Evolutionary conservation across 2,888 invertebrate species (phyloP), one percentile per base, ranked within the genome.

Genomic region (Torymus auratus): DNA sequence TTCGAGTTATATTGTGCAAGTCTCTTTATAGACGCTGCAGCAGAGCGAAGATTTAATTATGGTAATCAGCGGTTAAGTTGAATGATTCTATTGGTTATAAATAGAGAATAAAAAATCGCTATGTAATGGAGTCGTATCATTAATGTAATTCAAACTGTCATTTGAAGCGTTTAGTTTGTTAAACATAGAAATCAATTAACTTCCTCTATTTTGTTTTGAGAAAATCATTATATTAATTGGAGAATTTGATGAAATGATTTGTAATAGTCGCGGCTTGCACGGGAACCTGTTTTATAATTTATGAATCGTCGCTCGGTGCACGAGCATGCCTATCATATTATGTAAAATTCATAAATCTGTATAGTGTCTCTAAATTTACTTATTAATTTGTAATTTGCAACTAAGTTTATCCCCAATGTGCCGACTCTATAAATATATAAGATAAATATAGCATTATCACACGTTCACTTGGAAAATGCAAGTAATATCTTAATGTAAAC

Each of bases 21-120:
- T 12, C 14, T 41, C 7, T 7, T 28, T 7, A 41, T 7, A 7
- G 0, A 41, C 41, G 41, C 2, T n/a, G 14, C 14, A 5, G 67
- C 58, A 11, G 17, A 70, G 15, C 68, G 62, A 64, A 56, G 41
- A 60, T 80, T 75, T 80, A 80, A 80, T 75, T 80, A 80, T 80
- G 70, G 61, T 71, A 67, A 75, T 80, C 74, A 67, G 61, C 41
- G 15, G n/a, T 14, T 11, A 61, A 55, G 4, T 55, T 2, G 62
- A 71, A 67, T 65, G 64, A 75, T 55, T 65, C 58, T 60, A 10
- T 52, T 64, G 17, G 12, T 41, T 65, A 60, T 75, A 70, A 69
- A 64, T 74, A 53, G 58, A 65, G 65, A 60, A 69, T 41, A 70
- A 74, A 61, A 74, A 56, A 65, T 55, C 23, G 14, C 14, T 17